Base-by-base conservation (phyloP, 2,113 vertebrate genomes). In the Bombycilla garrulus region DNA sequence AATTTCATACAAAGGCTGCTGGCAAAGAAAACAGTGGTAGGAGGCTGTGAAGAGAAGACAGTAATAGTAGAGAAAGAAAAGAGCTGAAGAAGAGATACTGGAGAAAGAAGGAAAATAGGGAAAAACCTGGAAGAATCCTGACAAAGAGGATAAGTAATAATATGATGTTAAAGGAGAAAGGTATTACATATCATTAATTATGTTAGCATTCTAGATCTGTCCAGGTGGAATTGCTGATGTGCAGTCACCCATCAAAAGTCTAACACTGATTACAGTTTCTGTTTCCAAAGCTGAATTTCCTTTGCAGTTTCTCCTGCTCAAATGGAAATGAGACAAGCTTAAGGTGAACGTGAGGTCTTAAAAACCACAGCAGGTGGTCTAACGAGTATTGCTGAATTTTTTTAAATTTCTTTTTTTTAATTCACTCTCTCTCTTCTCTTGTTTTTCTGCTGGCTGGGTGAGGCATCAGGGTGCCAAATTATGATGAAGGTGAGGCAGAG, bases 341-440 rank as follows among this genome's bases (percentile, higher is more conserved):
- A 88, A 86, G 35, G 61, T 64, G 58, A 79, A 57, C 36, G 11
- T 12, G n/a, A 60, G 13, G 7, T 40, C 24, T 81, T 85, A 11
- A 71, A 91, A 66, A 18, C 6, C 15, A 48, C 61, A 74, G 47
- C 35, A 78, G 22, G 10, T 60, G 26, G 21, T 15, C 35, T 78
- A 62, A 38, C 56, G 35, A 16, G 5, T 47, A 66, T 44, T 67
- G 15, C 17, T 84, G 61, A 14, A 10, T 47, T 19, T 40, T n/a
- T n/a, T 38, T 3, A 6, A 9, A 21, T 33, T 18, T 36, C 1
- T 28, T 20, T 53, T 38, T 56, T 61, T 47, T 31, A 66, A 29
- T 56, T 83, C 14, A 44, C 9, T 4, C 1, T 9, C 18, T 5
- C 15, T 4, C 2, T 11, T 8, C 10, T 5, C 5, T 23, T n/a